A percentile compares a stretch with the other conserved stretches of the same genome.
Conservation (phyloP, 2,888 invertebrate genomes). For the Cantharis rufa region DNA sequence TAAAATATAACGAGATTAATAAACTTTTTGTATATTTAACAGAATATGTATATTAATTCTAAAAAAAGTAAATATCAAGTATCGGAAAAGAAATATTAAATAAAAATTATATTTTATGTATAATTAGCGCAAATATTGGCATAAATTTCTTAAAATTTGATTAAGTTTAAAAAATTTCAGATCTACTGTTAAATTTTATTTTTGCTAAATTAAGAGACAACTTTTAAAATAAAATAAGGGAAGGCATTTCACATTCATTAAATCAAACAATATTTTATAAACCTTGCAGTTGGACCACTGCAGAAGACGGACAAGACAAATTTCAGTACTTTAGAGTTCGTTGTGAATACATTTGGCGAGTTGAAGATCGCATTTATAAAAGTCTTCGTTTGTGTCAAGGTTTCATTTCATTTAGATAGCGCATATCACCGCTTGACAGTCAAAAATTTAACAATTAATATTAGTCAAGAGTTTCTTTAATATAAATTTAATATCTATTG, state of each 20-base stretch:
- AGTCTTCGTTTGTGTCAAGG: slow-evolving; percentile 31
- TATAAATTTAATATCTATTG: not conserved
- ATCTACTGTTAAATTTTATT: not conserved
- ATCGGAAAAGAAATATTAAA: no score
- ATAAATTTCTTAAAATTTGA: not conserved
- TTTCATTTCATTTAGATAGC: slow-evolving; percentile 31
- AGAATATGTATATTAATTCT: no score
- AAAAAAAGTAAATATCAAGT: no score
- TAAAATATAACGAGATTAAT: no score
- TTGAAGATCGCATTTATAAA: slow-evolving; percentile 45
- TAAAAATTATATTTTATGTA: no score
- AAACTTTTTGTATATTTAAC: no score
- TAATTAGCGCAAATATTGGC: not conserved
- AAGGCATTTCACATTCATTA: slow-evolving; percentile 49
- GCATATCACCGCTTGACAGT: slow-evolving; percentile 28
- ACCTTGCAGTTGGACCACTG: slow-evolving; percentile 46
- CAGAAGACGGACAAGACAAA: slow-evolving; percentile 48
- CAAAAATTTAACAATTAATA: slow-evolving; percentile 30
- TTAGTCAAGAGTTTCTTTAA: slow-evolving; percentile 2
- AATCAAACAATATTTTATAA: slow-evolving; percentile 52
- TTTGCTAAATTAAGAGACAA: slow-evolving; percentile 38
- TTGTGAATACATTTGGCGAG: slow-evolving; percentile 41
- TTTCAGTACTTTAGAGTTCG: slow-evolving; percentile 43
- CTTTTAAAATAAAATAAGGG: slow-evolving; percentile 39
- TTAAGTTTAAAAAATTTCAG: not conserved